Conservation (phyloP, 2,888 invertebrate species). For the Xestoiulus laeticollis region DNA sequence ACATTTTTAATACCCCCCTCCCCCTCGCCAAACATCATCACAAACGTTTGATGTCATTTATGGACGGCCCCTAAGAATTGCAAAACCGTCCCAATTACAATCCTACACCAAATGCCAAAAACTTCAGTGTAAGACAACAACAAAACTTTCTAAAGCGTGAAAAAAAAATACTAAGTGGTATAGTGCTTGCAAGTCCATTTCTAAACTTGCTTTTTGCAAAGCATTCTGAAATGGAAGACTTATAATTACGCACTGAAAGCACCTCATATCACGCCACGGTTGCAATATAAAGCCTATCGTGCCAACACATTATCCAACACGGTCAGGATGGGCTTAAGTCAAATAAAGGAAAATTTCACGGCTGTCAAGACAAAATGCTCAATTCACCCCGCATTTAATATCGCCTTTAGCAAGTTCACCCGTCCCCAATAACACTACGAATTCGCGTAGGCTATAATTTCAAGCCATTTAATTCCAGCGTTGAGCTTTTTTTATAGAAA, state of each 20-base stretch:
- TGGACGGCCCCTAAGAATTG: too few relatives aligned
- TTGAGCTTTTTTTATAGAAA: neutral
- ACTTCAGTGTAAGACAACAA: neutral
- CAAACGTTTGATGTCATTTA: too few relatives aligned
- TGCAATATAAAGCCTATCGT: neutral
- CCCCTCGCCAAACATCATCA: too few relatives aligned
- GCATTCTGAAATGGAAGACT: neutral
- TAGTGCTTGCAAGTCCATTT: neutral
- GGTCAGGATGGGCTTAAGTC: neutral
- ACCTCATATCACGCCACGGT: neutral
- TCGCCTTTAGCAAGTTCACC: constrained; percentile 15
- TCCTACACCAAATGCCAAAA: too few relatives aligned
- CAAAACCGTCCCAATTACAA: too few relatives aligned
- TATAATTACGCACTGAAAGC: neutral
- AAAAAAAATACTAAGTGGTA: neutral
- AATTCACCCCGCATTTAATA: constrained; percentile 15
- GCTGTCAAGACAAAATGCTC: constrained; percentile 28
- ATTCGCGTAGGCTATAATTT: neutral
- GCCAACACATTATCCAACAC: neutral
- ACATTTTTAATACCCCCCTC: too few relatives aligned
- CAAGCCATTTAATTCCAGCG: constrained; percentile 20
- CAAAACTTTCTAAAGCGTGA: neutral
- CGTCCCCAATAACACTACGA: neutral
- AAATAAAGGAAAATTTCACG: constrained; percentile 34
- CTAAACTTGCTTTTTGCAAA: neutral